phyloP scores from a whole-genome alignment of 1,140 invertebrate species.

The Lethrus apterus region DNA sequence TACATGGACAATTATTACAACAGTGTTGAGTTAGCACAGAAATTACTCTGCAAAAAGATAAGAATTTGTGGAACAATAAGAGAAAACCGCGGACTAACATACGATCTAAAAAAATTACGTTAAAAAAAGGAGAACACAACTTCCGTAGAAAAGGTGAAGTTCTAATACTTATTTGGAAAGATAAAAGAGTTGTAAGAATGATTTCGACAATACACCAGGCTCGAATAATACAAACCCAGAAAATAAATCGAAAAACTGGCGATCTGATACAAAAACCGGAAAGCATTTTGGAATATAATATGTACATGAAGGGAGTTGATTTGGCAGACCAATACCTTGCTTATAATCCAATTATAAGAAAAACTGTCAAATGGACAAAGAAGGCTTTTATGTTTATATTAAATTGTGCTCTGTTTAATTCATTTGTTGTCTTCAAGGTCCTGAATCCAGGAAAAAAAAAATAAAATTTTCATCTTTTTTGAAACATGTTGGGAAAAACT shows the following conservation, averaged over 20 bases:
- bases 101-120: background rate
- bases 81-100: background rate
- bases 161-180: background rate
- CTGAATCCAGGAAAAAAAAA: constrained; percentile 1
- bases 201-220: constrained; percentile 19
- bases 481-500: background rate
- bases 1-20: constrained; percentile 8
- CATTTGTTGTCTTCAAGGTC: background rate
- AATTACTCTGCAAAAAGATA: background rate
- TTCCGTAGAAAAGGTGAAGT: background rate
- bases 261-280: constrained; percentile 13
- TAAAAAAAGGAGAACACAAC: background rate
- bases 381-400: constrained; percentile 1
- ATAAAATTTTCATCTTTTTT: background rate
- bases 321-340: constrained; percentile 8
- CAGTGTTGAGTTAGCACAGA: background rate
- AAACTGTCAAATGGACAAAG: background rate
- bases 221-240: constrained; percentile 12
- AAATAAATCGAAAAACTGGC: constrained; percentile 17
- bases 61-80: constrained; percentile 10
- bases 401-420: background rate
- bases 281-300: constrained; percentile 18
- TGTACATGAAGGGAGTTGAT: constrained; percentile 21
- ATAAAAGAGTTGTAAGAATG: constrained; percentile 12
- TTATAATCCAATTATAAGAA: constrained; percentile 1